Conservation (phyloP, 2,797 vertebrate genomes). For the Hyperoplus immaculatus region DNA sequence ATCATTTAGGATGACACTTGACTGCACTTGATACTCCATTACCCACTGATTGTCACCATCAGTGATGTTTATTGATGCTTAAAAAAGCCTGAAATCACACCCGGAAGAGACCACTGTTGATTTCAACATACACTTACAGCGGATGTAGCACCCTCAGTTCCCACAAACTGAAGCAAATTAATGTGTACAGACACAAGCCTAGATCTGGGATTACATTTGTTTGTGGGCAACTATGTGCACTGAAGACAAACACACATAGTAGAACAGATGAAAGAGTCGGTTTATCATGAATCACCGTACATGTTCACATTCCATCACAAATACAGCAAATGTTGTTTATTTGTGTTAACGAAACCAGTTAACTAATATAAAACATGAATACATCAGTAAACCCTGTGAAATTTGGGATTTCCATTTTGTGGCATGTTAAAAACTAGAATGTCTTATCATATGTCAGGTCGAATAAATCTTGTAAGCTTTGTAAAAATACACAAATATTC, state of each 20-base stretch:
- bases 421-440: not conserved
- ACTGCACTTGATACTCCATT: constrained; percentile 68
- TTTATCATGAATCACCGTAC: constrained; percentile 43
- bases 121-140: constrained; percentile 60
- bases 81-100: constrained; percentile 64
- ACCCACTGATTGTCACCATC: constrained; percentile 77
- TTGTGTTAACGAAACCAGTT: constrained; percentile 9
- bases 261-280: constrained; percentile 28
- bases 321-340: constrained; percentile 8
- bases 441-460: not conserved
- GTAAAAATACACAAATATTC: not conserved
- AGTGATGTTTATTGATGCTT: constrained; percentile 72
- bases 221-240: not conserved
- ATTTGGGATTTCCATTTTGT: not conserved
- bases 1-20: constrained; percentile 78
- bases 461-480: not conserved
- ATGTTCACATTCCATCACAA: constrained; percentile 16
- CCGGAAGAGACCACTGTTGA: constrained; percentile 51
- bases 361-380: constrained; percentile 7
- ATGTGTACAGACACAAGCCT: constrained; percentile 34
- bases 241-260: constrained; percentile 29
- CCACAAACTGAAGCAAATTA: constrained; percentile 18
- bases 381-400: not conserved
- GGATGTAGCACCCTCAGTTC: constrained; percentile 38
- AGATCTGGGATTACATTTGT: constrained; percentile 17